Conservation (phyloP, 2,888 invertebrate species). For the Callimorpha dominula region DNA sequence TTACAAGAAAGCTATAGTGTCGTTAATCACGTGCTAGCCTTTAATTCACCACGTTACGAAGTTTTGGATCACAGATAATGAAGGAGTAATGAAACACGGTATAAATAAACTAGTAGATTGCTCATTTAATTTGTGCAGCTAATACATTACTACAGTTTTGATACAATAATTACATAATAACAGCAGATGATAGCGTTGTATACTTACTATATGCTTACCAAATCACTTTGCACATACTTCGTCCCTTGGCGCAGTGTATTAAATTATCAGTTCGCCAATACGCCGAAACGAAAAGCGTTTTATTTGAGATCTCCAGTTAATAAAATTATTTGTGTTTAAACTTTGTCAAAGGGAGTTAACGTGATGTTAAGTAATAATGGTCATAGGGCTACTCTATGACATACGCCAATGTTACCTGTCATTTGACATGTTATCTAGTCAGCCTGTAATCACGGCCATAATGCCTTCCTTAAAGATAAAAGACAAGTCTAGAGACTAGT, state of each 20-base stretch:
- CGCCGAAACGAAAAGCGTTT: background rate
- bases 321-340: background rate
- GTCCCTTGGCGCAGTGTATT: no score
- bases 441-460: no score
- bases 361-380: no score
- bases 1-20: no score
- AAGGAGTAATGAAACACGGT: slow-evolving; percentile 5
- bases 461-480: no score
- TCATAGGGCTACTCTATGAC: no score
- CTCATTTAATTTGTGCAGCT: slow-evolving; percentile 43
- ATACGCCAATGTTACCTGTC: no score
- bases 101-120: slow-evolving; percentile 6
- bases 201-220: background rate
- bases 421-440: no score
- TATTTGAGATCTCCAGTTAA: background rate
- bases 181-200: slow-evolving; percentile 16
- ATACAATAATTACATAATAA: slow-evolving; percentile 29
- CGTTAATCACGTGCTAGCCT: background rate
- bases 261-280: no score
- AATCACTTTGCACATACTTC: background rate
- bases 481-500: no score
- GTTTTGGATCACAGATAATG: background rate
- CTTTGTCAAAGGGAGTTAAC: background rate
- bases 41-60: background rate
- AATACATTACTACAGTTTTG: slow-evolving; percentile 35